Percentiles rank a stretch among this genome's conserved stretches.
phyloP scores from a whole-genome alignment of 2,797 vertebrate species.

The Arnoldichthys spilopterus region DNA sequence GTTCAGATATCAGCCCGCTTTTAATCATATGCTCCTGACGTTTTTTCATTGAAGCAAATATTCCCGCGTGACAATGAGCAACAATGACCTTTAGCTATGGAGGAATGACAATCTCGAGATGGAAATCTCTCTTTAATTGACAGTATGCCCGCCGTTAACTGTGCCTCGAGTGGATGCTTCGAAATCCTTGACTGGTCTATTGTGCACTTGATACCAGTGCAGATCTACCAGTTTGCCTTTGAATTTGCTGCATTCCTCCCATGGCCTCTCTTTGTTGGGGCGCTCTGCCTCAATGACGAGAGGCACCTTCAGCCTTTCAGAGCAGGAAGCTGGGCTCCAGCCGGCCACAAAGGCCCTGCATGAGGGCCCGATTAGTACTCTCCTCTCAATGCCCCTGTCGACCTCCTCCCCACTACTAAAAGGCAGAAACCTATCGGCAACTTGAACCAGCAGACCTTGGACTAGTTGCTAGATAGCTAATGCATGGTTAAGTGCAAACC shows the following conservation, averaged over 20 bases:
- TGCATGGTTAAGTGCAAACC: neutral
- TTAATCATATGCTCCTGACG: neutral
- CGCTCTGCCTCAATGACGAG: constrained; percentile 42
- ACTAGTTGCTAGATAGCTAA: neutral
- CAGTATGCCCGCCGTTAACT: constrained; percentile 24
- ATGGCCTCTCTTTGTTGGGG: constrained; percentile 41
- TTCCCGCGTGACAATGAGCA: constrained; percentile 14
- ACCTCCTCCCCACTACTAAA: constrained; percentile 15
- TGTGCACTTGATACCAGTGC: constrained; percentile 51
- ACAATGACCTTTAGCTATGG: constrained; percentile 31
- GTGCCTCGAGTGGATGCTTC: constrained; percentile 48
- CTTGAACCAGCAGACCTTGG: neutral
- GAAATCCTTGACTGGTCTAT: constrained; percentile 43
- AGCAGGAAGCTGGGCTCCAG: constrained; percentile 51
- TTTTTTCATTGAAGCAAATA: neutral
- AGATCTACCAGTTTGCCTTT: constrained; percentile 53
- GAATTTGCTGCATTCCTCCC: constrained; percentile 50
- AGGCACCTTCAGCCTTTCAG: constrained; percentile 49
- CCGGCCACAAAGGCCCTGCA: constrained; percentile 49
- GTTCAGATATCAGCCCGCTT: neutral
- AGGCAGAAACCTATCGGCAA: constrained; percentile 11
- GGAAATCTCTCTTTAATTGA: constrained; percentile 38
- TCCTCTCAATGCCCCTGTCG: constrained; percentile 23
- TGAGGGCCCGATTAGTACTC: constrained; percentile 50
- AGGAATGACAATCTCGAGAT: constrained; percentile 16